Conservation (phyloP, 2,888 invertebrate genomes). For the Eupithecia tripunctaria region DNA sequence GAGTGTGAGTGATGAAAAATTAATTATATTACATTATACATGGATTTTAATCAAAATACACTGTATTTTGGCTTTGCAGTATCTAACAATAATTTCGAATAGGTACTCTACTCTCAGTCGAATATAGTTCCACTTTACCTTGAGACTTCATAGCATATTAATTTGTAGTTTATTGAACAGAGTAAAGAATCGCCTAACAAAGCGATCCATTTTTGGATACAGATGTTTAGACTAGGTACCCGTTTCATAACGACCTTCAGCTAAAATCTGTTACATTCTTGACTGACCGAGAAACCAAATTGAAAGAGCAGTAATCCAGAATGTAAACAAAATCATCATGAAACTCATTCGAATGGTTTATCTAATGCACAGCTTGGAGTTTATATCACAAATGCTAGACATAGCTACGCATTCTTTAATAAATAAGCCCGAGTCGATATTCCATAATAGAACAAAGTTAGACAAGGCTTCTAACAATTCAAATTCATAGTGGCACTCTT, state of each 20-base stretch:
- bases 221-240: constrained; percentile 1
- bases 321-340: constrained; percentile 5
- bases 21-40: no score
- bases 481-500: neutral
- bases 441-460: neutral
- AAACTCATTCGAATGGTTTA: neutral
- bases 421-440: neutral
- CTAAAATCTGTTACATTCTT: constrained; percentile 5
- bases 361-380: neutral
- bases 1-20: no score
- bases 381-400: neutral
- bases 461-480: neutral
- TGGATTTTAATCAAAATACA: no score
- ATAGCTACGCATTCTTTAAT: no score
- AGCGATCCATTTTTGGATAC: neutral
- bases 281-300: neutral
- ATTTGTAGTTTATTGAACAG: no score
- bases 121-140: neutral
- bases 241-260: neutral
- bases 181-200: neutral
- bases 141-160: neutral
- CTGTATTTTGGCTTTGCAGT: no score
- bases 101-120: no score
- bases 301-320: neutral
- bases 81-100: no score